These are phyloP conservation scores for Tupiocoris notatus DNA, from an alignment of 2,888 invertebrate species.

Conservation along the genomic window DNA sequence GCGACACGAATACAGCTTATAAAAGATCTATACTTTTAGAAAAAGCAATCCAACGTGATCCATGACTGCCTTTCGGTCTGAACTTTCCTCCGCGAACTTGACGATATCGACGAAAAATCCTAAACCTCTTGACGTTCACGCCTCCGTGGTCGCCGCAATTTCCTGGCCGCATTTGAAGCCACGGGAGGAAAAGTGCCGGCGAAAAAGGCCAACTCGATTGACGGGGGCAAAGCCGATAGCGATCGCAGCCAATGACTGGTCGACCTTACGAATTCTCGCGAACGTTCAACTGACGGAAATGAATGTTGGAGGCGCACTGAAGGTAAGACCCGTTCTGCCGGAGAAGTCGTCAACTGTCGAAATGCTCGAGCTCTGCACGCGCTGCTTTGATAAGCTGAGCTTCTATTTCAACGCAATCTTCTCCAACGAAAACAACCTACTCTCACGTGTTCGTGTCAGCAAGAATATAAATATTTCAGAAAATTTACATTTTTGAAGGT, in stretches of 20 bases:
- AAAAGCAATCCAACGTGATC: too few relatives aligned
- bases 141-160: conserved; percentile 5
- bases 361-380: background rate
- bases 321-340: background rate
- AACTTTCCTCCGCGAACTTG: too few relatives aligned
- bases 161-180: background rate
- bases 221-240: conserved; percentile 17
- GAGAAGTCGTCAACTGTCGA: background rate
- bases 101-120: too few relatives aligned
- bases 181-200: background rate
- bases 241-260: conserved; percentile 14
- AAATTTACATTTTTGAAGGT: too few relatives aligned
- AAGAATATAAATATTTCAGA: too few relatives aligned
- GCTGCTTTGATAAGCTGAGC: background rate
- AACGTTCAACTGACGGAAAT: conserved; percentile 32
- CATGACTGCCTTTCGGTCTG: too few relatives aligned
- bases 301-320: conserved; percentile 7
- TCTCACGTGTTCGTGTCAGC: too few relatives aligned
- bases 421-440: too few relatives aligned
- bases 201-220: conserved; percentile 16
- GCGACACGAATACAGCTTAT: too few relatives aligned
- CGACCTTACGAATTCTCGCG: conserved; percentile 21
- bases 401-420: background rate
- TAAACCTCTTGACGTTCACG: too few relatives aligned
- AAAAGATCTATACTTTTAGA: too few relatives aligned